Base-by-base conservation (phyloP, 2,797 vertebrate genomes). In the Pagetopsis macropterus region DNA sequence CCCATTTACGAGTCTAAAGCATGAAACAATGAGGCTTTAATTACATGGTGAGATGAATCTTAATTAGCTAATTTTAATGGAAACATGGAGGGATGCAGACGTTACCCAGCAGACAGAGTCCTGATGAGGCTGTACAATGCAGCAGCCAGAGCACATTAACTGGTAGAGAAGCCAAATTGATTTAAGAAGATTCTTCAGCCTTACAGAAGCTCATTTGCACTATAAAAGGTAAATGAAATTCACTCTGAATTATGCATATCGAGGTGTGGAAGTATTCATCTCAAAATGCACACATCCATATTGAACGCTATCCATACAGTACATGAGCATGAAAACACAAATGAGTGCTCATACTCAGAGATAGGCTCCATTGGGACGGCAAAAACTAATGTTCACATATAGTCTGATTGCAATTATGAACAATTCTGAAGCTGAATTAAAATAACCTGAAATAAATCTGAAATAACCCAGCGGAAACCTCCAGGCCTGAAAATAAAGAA, bases 181-280 rank as follows among this genome's bases (percentile, higher is more conserved):
- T 91, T 91, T 88, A 86, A 89, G 82, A 89, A 48, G 44, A 86
- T 88, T 81, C 67, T 84, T 87, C 81, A 83, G 87, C 86, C 85
- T 78, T 69, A 79, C 71, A 79, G 75, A 85, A 80, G 44, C 84
- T 91, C 81, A 94, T 93, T 94, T 94, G 86, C 91, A 91, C 91
- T 90, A 92, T 87, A 92, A 90, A 92, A 88, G 77, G 79, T 86
- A 88, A 87, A 91, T 83, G 44, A 45, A 86, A 87, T 78, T 85
- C 71, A 65, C 31, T 81, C 75, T 83, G 80, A 89, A 84, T 90
- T 83, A 90, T 87, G 78, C 62, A 84, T 84, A 75, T 83, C 54
- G 58, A 82, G 82, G 78, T 81, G 80, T 78, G 54, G 78, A 23
- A 27, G 72, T 70, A 75, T 65, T 79, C 64, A 58, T 84, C 58